Conservation (phyloP, 2,888 invertebrate genomes). For the Bellardia bayeri region DNA sequence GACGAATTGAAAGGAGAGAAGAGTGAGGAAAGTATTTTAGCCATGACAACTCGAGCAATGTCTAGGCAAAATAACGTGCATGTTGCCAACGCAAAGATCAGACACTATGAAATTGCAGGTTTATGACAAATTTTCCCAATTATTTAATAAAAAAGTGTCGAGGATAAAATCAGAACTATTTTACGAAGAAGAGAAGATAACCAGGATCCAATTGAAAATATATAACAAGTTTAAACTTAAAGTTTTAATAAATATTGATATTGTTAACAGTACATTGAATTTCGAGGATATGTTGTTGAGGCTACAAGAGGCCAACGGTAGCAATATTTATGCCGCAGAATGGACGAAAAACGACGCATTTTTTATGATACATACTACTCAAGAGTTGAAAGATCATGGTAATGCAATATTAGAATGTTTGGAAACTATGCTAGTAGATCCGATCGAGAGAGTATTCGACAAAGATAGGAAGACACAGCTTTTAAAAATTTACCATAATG, state of each 20-base stretch:
- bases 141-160: background rate
- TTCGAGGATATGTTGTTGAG: slow-evolving; percentile 50
- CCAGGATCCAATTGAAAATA: background rate
- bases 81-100: background rate
- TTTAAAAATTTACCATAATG: slow-evolving; percentile 5
- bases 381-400: slow-evolving; percentile 21
- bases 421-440: background rate
- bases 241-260: slow-evolving; percentile 8
- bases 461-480: background rate
- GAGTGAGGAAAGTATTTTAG: too few relatives aligned
- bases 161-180: slow-evolving; percentile 2
- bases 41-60: too few relatives aligned
- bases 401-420: background rate
- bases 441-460: slow-evolving; percentile 3
- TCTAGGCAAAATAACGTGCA: background rate
- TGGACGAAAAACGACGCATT: slow-evolving; percentile 43
- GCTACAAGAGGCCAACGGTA: slow-evolving; percentile 25
- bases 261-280: slow-evolving; percentile 58
- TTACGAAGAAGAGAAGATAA: background rate
- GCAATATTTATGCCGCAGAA: slow-evolving; percentile 26
- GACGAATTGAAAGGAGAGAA: too few relatives aligned
- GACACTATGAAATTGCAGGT: background rate
- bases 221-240: background rate
- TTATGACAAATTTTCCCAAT: background rate
- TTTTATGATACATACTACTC: slow-evolving; percentile 16